Evolutionary conservation across 2,888 invertebrate genomes (phyloP).

Genomic region (Caenorhabditis uteleia): DNA sequence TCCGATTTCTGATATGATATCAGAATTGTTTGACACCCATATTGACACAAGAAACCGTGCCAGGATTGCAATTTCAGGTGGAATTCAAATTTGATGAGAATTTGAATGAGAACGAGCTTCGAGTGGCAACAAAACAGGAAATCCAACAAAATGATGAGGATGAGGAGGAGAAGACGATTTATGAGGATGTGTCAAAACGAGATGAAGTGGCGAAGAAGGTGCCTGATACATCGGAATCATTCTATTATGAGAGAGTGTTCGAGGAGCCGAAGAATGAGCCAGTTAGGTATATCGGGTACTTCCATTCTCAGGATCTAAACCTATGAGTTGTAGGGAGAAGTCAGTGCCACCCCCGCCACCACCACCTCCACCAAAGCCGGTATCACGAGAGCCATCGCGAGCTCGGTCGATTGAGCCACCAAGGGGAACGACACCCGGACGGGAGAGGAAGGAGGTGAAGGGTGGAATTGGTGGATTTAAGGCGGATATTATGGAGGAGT

Average conservation of each 20-base stretch:
- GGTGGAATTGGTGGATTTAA: constrained; percentile 41
- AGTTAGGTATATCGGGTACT: neutral
- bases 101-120: constrained; percentile 15
- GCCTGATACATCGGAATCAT: constrained; percentile 23
- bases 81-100: constrained; percentile 27
- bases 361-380: constrained; percentile 37
- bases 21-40: neutral
- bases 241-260: constrained; percentile 32
- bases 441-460: constrained; percentile 30
- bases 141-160: constrained; percentile 17
- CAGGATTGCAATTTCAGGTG: constrained; percentile 8
- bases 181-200: constrained; percentile 26
- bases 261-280: constrained; percentile 22
- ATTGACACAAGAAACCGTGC: neutral
- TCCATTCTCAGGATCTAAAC: neutral
- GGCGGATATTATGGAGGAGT: constrained; percentile 36
- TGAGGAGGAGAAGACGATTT: constrained; percentile 32
- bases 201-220: constrained; percentile 14
- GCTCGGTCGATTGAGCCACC: constrained; percentile 21
- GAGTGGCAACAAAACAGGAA: constrained; percentile 18
- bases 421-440: constrained; percentile 19
- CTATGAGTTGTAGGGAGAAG: constrained; percentile 25
- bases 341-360: constrained; percentile 55
- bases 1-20: neutral
- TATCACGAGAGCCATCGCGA: constrained; percentile 34